Base-by-base conservation (phyloP, 2,797 vertebrate genomes). In the Eleutherodactylus coqui region DNA sequence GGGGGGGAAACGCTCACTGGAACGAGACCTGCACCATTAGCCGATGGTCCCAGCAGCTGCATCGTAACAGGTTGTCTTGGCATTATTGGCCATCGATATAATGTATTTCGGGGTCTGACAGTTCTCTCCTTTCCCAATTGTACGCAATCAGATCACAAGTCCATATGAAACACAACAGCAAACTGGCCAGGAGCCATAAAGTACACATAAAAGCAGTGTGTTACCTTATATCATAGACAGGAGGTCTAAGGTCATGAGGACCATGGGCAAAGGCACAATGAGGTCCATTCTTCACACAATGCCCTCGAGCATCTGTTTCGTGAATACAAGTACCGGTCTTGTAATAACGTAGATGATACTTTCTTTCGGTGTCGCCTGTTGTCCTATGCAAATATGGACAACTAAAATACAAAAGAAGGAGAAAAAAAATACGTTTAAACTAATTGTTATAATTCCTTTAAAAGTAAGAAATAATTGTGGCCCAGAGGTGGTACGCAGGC, bases 201-300 rank as follows among this genome's bases (percentile, higher is more conserved):
- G n/a, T 27, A 10, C 27, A 5, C 2, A n/a, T 11, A 27, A 51
- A 27, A 51, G 58, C 1, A 11, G 11, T 29, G 14, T 0, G 41
- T 89, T 86, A 94, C 97, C 97, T 96, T 92, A 96, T 96, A 88
- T 97, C 97, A 80, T 96, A 98, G 77, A 97, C 97, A 3, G 97
- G 96, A 49, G 96, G 96, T 90, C 97, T 94, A 82, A 98, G 95
- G 92, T 98, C 97, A 91, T 97, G 96, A 32, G 96, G 97, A 76
- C 97, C 97, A 16, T 98, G 97, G 84, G 97, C 97, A n/a, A 98
- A 98, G 89, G 97, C 97, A 91, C 97, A 98, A 93, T 98, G 97
- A 75, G 95, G 94, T 85, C 97, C 97, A 81, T 98, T 98, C 94
- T 96, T 97, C 89, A 96, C 96, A 88, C 97, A 98, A 92, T 98